Evolutionary conservation across 2,888 invertebrate species (phyloP), one percentile per base, ranked within the genome.

Genomic region (Apantesis nais): DNA sequence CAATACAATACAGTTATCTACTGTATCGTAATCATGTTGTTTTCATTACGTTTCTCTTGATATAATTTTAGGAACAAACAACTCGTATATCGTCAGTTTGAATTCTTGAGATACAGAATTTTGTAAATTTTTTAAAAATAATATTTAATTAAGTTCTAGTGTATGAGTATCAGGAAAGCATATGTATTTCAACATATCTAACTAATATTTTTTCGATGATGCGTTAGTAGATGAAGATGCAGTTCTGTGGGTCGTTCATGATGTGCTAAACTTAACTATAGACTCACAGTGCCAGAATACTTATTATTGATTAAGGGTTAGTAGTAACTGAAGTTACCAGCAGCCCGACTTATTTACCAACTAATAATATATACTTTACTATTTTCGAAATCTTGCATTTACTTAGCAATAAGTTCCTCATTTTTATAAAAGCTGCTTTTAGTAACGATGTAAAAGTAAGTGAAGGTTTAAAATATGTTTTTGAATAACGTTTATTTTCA

Each of bases 1-100:
- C 25, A 63, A 68, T 68, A 44, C 25, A 29, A 48, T 52, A 31
- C 19, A 68, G 19, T 41, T n/a, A 58, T 63, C 41, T 58, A 41
- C 19, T 41, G 39, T 41, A 39, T 19, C 25, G 37, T 58, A 63
- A 58, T 55, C 37, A 68, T 63, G 29, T 39, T 63, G 68, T 61
- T 61, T 67, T 61, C 29, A 58, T 67, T 55, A 25, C 25, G 12
- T 55, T 29, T 34, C 34, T n/a, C 14, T 62, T 62, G 39, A 60
- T 60, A 14, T 31, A 14, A 19, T 60, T 60, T 60, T 14, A 60
- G 31, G 19, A 22, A 37, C 37, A 41, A 19, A 41, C 9, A 29
- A 55, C 25, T 62, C 29, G 29, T 39, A 16, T 62, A 41, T 16
- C 19, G 0, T 62, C 25, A 8, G n/a, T n/a, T 52, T 25, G 4